These are phyloP conservation scores for Lydus trimaculatus DNA, from an alignment of 2,888 invertebrate genomes.

Conservation along the genomic window DNA sequence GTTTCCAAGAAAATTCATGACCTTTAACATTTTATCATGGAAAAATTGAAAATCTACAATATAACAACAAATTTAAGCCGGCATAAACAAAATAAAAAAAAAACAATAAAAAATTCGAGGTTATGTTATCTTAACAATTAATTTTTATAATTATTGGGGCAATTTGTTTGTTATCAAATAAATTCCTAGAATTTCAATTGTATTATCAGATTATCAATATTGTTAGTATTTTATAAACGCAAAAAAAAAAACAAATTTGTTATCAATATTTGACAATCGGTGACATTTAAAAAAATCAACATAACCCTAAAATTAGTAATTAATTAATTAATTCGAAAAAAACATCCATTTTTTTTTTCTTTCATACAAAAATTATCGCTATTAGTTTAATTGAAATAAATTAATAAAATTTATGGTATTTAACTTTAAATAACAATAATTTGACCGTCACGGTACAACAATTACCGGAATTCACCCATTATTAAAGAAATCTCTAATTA, in stretches of 20 bases:
- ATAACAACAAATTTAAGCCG: neutral
- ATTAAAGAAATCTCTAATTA: no score
- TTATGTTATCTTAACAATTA: neutral
- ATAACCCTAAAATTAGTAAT: neutral
- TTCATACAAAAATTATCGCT: no score
- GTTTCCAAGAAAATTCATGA: neutral
- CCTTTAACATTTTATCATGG: neutral
- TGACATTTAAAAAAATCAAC: neutral
- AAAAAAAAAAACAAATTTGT: neutral
- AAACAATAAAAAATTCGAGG: neutral
- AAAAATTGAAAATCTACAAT: neutral
- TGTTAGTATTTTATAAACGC: neutral
- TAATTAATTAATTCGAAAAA: neutral
- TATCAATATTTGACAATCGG: neutral
- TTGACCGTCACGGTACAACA: no score
- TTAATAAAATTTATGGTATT: no score
- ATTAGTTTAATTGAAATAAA: no score
- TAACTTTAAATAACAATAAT: no score
- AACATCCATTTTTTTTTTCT: neutral
- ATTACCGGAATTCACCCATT: no score
- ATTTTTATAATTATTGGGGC: neutral
- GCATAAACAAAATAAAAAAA: no score
- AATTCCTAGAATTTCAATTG: neutral
- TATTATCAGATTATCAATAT: neutral
- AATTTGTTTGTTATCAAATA: neutral